These are phyloP conservation scores for Tricholauxania praeusta DNA, from an alignment of 2,888 invertebrate species.

Conservation along the genomic window DNA sequence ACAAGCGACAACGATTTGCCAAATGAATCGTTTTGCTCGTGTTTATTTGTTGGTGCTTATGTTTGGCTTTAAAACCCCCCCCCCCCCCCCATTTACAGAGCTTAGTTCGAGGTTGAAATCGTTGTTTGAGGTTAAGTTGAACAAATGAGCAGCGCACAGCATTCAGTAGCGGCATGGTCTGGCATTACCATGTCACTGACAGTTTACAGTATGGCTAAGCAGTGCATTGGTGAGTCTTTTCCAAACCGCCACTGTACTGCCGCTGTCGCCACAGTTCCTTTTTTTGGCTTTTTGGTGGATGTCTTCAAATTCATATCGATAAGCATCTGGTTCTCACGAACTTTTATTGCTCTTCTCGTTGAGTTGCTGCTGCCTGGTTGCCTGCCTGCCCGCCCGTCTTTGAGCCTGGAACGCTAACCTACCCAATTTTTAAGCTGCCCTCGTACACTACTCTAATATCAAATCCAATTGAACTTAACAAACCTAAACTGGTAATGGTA, in stretches of 20 bases:
- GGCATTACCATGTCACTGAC: background rate
- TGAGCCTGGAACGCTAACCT: background rate
- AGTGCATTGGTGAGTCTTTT: background rate
- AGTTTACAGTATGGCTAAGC: background rate
- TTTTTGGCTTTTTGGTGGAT: constrained; percentile 28
- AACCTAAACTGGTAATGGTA: too few species aligned
- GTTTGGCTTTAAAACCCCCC: too few species aligned
- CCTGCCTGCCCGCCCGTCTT: constrained; percentile 2
- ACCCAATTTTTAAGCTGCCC: too few species aligned
- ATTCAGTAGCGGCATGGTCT: constrained; percentile 10
- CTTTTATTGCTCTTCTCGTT: constrained; percentile 57
- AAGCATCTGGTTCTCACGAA: constrained; percentile 67
- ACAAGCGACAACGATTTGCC: constrained; percentile 1
- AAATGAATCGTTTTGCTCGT: background rate
- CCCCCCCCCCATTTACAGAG: too few species aligned
- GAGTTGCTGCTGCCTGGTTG: constrained; percentile 16
- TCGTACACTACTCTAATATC: too few species aligned
- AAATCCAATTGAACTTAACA: too few species aligned
- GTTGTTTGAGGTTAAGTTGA: constrained; percentile 33
- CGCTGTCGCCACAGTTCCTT: constrained; percentile 3
- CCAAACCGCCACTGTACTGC: background rate
- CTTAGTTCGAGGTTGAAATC: constrained; percentile 26
- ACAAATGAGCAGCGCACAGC: constrained; percentile 21
- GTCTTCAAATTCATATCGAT: constrained; percentile 55
- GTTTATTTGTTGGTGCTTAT: constrained; percentile 6